Evolutionary conservation across 2,888 invertebrate species (phyloP).

Genomic region (Leucophenga maculata): DNA sequence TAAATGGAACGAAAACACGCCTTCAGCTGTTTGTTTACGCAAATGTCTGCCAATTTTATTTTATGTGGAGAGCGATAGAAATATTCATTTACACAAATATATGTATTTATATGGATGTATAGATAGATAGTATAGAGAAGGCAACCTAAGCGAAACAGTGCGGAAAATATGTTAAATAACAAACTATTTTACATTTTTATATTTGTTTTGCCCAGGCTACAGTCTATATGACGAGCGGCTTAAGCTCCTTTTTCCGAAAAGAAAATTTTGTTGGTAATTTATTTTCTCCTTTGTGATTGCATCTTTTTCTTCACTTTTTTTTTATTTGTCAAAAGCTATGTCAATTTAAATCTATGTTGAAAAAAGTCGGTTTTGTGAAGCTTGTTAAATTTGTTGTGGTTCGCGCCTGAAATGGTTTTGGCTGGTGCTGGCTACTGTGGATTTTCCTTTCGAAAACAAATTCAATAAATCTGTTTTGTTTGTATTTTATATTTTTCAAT

Average conservation of each 20-base stretch:
- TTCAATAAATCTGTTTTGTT: conserved; percentile 20
- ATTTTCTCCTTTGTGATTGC: not conserved
- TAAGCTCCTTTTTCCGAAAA: conserved; percentile 10
- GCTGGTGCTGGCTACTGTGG: conserved; percentile 14
- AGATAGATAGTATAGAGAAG: conserved; percentile 35
- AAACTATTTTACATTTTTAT: conserved; percentile 65
- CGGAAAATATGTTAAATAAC: conserved; percentile 63
- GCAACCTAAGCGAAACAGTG: conserved; percentile 19
- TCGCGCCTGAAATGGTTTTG: not conserved
- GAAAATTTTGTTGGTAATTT: not conserved
- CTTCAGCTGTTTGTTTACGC: conserved; percentile 47
- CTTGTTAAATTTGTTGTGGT: conserved; percentile 63
- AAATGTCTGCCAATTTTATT: conserved; percentile 56
- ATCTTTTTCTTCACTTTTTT: not conserved
- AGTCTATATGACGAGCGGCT: conserved; percentile 47
- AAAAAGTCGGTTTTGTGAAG: conserved; percentile 36
- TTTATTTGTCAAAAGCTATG: conserved; percentile 42
- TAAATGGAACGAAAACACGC: not conserved
- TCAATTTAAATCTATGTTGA: conserved; percentile 67
- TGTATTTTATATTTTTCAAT: not conserved
- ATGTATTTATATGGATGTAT: not conserved
- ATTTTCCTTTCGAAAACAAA: conserved; percentile 8
- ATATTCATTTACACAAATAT: conserved; percentile 8
- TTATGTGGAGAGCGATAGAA: conserved; percentile 32
- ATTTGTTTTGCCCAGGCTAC: conserved; percentile 35